Conservation (phyloP, 2,797 vertebrate species). For the Rhinatrema bivittatum region DNA sequence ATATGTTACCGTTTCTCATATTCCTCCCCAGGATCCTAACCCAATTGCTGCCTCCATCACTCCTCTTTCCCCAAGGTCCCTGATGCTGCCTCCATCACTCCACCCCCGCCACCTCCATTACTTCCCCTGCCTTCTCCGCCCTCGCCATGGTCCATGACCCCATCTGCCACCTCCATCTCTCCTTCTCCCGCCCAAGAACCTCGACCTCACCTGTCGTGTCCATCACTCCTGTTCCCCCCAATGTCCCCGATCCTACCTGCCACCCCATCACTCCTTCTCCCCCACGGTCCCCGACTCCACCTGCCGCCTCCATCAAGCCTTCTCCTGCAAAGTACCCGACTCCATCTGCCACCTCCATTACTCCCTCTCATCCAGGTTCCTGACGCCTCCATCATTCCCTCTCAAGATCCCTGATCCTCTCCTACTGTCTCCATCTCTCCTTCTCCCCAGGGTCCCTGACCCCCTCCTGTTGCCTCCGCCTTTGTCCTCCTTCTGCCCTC, state of each 20-base stretch:
- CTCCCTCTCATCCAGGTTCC: too few species aligned
- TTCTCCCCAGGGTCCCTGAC: not conserved
- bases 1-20: too few species aligned
- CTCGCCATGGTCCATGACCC: too few species aligned
- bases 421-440: not conserved
- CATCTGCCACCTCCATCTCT: not conserved
- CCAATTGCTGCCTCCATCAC: not conserved
- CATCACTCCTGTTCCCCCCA: not conserved
- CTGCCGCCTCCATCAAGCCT: not conserved
- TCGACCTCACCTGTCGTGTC: too few species aligned
- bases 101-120: not conserved
- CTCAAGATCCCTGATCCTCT: not conserved
- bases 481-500: not conserved
- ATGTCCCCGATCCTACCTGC: not conserved
- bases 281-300: not conserved
- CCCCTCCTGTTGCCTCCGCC: not conserved
- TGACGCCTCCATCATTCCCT: too few species aligned
- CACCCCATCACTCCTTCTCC: too few species aligned
- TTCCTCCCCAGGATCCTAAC: too few species aligned
- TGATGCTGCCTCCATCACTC: too few species aligned
- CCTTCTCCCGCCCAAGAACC: not conserved
- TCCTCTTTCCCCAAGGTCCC: not conserved
- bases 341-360: rapidly evolving
- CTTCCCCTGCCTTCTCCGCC: not conserved
- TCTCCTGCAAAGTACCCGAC: not conserved